phyloP scores from a whole-genome alignment of 2,113 vertebrate genomes.

The Heliornis fulica region DNA sequence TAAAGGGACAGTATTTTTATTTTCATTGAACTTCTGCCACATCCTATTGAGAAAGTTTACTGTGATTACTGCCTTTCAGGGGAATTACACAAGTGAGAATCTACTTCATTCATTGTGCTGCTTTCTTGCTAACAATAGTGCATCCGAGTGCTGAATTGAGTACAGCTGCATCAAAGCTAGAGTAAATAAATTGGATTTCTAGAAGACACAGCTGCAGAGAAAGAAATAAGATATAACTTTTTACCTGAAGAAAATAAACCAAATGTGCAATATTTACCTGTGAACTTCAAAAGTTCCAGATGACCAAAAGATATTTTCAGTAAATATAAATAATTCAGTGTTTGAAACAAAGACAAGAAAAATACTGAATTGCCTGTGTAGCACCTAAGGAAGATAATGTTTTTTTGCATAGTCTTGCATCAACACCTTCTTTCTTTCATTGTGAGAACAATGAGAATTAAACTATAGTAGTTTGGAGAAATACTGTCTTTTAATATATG shows the following conservation, averaged over 20 bases:
- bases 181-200: neutral
- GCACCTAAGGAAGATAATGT: neutral
- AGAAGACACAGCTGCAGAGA: neutral
- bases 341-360: neutral
- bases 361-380: neutral
- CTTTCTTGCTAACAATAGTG: neutral
- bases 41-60: slow-evolving; percentile 36
- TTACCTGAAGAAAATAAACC: neutral
- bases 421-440: neutral
- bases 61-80: neutral
- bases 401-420: neutral
- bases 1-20: slow-evolving; percentile 13
- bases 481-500: neutral
- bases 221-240: neutral
- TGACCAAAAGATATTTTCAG: neutral
- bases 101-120: neutral
- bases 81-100: neutral
- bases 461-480: neutral
- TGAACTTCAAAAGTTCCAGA: neutral
- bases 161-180: neutral
- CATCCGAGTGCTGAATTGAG: neutral
- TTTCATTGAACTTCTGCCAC: slow-evolving; percentile 32
- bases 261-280: neutral
- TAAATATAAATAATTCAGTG: neutral
- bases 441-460: neutral